phyloP scores from a whole-genome alignment of 37 sponge, comb jelly and placozoan species.

The Petrosia ficiformis region DNA sequence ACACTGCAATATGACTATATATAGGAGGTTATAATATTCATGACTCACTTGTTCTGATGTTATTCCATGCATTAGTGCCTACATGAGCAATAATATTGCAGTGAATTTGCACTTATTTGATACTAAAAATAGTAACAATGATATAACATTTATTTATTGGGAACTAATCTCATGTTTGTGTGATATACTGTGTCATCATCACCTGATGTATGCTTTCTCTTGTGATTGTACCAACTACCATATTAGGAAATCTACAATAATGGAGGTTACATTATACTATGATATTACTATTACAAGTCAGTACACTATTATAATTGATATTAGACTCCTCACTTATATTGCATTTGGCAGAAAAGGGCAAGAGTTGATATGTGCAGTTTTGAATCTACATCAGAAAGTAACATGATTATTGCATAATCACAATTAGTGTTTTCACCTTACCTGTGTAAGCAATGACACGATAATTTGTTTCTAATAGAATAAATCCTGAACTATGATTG shows the following conservation, averaged over 20 bases:
- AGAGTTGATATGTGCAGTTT: slow-evolving; percentile 70
- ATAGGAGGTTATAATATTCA: too few species aligned
- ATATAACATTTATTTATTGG: too few species aligned
- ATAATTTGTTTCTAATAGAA: slow-evolving; percentile 95
- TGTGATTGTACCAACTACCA: slow-evolving; percentile 87
- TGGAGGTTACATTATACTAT: background rate
- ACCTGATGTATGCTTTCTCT: slow-evolving; percentile 93
- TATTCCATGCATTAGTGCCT: too few species aligned
- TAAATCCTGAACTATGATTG: slow-evolving; percentile 66
- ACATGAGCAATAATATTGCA: too few species aligned
- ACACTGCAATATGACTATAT: too few species aligned
- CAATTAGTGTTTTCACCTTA: background rate
- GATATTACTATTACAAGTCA: too few species aligned
- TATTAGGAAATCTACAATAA: slow-evolving; percentile 75
- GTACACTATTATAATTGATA: background rate
- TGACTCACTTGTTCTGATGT: too few species aligned
- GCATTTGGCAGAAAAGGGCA: slow-evolving; percentile 77
- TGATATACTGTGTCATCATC: background rate
- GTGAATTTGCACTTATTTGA: too few species aligned
- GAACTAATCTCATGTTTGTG: too few species aligned
- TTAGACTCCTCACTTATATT: slow-evolving; percentile 62
- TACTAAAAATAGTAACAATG: too few species aligned
- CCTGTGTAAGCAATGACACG: slow-evolving; percentile 89
- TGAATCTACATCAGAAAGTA: slow-evolving; percentile 52
- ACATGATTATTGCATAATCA: background rate